These are phyloP conservation scores for Araneus ventricosus DNA, from an alignment of 1,140 invertebrate species.

Conservation along the genomic window DNA sequence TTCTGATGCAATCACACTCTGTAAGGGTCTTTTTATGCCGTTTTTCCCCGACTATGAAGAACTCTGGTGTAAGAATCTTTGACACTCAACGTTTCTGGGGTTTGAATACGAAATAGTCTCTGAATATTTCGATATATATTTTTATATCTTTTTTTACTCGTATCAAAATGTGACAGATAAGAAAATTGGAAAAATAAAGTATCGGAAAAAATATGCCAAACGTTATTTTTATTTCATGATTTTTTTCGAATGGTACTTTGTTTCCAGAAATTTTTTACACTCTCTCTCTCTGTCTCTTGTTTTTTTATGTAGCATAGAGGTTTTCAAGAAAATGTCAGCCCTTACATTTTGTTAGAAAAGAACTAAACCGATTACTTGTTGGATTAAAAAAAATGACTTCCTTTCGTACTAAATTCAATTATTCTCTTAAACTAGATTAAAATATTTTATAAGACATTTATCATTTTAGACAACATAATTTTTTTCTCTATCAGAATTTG, in stretches of 20 bases:
- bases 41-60: not conserved
- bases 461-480: not conserved
- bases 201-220: not conserved
- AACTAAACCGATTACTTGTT: not conserved
- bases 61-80: not conserved
- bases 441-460: not conserved
- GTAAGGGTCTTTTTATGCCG: not conserved
- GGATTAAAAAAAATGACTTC: not conserved
- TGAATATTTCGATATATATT: not conserved
- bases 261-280: not conserved
- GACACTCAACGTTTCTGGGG: constrained; percentile 5
- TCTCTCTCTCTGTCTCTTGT: not conserved
- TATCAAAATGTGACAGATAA: constrained; percentile 37
- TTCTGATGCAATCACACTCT: not conserved
- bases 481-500: no score
- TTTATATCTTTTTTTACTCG: not conserved
- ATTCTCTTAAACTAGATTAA: not conserved
- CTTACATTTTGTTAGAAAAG: no score
- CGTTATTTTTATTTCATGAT: not conserved
- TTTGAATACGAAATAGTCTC: constrained; percentile 19
- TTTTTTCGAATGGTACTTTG: not conserved
- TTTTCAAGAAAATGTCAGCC: not conserved
- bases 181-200: constrained; percentile 38
- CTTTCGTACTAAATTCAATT: not conserved
- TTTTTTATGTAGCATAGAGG: not conserved